Evolutionary conservation across 2,797 vertebrate species (phyloP), one percentile per base, ranked within the genome.

Genomic region (Hippoglossus hippoglossus): DNA sequence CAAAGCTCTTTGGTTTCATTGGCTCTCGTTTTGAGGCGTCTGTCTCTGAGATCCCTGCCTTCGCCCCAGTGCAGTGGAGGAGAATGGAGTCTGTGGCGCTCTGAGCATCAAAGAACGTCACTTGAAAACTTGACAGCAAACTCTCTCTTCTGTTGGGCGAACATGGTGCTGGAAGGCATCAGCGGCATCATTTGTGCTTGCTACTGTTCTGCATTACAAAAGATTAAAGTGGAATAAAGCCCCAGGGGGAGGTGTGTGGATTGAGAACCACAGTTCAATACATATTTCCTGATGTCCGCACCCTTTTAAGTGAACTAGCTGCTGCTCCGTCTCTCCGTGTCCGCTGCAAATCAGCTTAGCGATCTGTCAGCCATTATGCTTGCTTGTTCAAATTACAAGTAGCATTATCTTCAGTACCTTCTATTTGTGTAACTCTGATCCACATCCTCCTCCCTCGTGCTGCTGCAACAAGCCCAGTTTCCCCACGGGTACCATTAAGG

Each of bases 401-500:
- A 8, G n/a, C 36, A 71, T 67, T 53, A 73, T 77, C 61, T 51
- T 63, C 55, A 61, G 26, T 64, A 13, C 53, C 55, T 75, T 77
- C 39, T 60, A 25, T 81, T 72, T 72, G 60, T 80, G 77, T 47
- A 64, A 76, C 81, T 80, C 56, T 68, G 25, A 66, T 77, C 54
- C 44, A 18, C 51, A 63, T 49, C 57, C 15, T 53, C 15, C 44
- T 60, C 49, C 58, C 8, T 34, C 6, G 10, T 50, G 61, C 57
- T 47, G 39, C 53, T 60, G 55, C 66, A 73, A 44, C 63, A 65
- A 47, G 39, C 59, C 58, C 69, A 53, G 56, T 64, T 75, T 47
- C 64, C 79, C 80, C 73, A 56, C 13, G 51, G 82, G 65, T n/a
- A 71, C 79, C 54, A 84, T 84, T 83, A 82, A 69, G 68, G 63